phyloP scores from a whole-genome alignment of 23 tunicate species.

The Styela clava region DNA sequence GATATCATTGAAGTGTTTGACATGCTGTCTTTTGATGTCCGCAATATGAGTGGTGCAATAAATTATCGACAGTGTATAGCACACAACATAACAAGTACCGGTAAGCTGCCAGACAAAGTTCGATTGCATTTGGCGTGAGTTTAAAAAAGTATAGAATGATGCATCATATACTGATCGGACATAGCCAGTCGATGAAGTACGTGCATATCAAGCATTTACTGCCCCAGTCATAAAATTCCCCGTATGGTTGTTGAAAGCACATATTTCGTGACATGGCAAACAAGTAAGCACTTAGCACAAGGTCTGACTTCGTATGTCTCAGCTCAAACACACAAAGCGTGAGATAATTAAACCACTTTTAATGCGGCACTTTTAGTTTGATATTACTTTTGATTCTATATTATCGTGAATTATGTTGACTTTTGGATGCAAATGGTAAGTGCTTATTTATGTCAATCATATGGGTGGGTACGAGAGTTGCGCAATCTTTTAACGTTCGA shows the following conservation, averaged over 20 bases:
- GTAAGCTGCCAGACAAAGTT: too few relatives aligned
- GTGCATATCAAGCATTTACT: too few relatives aligned
- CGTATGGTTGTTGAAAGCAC: not conserved
- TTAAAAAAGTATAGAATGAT: too few relatives aligned
- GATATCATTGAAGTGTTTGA: not conserved
- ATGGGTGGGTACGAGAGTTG: too few relatives aligned
- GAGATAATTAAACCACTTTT: not conserved
- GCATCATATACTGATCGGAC: too few relatives aligned
- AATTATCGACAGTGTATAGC: not conserved
- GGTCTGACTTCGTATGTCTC: not conserved
- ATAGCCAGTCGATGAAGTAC: too few relatives aligned
- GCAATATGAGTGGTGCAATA: not conserved
- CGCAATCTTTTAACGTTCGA: too few relatives aligned
- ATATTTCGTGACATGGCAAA: not conserved
- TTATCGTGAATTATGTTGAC: not conserved
- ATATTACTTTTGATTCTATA: not conserved
- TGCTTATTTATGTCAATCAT: too few relatives aligned
- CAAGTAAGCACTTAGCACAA: not conserved
- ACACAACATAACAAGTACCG: not conserved
- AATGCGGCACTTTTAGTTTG: not conserved
- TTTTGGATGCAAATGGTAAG: too few relatives aligned
- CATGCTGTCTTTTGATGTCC: not conserved
- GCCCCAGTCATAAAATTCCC: not conserved
- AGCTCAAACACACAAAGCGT: not conserved
- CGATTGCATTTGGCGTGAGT: too few relatives aligned